Evolutionary conservation across 2,113 vertebrate genomes (phyloP).

Genomic region (Halcyon senegalensis): DNA sequence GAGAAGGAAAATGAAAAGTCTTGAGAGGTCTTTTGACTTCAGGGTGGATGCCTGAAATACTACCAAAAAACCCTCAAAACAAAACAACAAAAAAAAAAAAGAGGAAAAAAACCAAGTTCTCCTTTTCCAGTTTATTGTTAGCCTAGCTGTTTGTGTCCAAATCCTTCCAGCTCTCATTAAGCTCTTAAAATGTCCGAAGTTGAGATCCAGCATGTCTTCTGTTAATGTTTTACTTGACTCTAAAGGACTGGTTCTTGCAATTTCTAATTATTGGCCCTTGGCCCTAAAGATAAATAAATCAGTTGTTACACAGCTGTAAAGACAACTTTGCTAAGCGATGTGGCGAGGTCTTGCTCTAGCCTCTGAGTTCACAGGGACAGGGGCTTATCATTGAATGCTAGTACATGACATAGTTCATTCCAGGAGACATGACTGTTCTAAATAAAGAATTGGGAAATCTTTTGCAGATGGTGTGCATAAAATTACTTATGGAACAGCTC

Average conservation of each 20-base stretch:
- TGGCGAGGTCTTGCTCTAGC: background rate
- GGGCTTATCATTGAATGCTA: constrained; percentile 16
- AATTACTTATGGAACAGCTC: constrained; percentile 3
- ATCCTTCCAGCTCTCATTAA: constrained; percentile 8
- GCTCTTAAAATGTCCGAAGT: background rate
- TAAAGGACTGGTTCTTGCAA: background rate
- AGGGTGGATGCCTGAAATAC: background rate
- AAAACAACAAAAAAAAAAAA: background rate
- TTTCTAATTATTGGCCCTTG: background rate
- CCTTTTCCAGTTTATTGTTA: background rate
- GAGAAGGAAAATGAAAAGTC: background rate
- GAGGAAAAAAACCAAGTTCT: background rate
- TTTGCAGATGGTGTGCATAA: constrained; percentile 46
- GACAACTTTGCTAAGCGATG: background rate
- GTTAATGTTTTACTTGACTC: background rate
- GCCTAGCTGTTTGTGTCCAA: background rate
- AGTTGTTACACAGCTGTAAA: background rate
- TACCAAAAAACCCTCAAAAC: background rate
- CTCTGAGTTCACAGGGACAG: background rate
- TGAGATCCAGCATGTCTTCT: background rate
- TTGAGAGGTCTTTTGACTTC: background rate
- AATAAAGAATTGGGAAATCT: constrained; percentile 48
- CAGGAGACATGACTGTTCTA: constrained; percentile 25
- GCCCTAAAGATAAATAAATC: background rate
- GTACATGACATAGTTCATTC: constrained; percentile 40